Conservation (phyloP, 2,113 vertebrate species). For the Burhinus bistriatus region DNA sequence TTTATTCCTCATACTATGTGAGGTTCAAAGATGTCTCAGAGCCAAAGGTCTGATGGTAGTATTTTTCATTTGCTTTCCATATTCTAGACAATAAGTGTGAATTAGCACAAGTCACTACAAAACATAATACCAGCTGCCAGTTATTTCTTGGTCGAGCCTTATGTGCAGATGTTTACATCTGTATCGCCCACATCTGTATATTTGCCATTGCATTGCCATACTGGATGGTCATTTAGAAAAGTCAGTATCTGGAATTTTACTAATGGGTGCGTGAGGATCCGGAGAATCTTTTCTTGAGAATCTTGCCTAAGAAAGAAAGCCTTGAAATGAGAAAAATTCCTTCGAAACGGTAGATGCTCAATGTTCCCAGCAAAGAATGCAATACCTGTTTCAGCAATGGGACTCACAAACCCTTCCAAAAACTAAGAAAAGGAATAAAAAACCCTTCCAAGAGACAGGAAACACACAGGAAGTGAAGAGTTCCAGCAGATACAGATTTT, state of each 20-base stretch:
- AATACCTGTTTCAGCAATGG: not conserved
- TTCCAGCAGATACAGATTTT: not conserved
- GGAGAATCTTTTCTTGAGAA: not conserved
- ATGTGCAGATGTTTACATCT: not conserved
- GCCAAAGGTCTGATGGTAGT: not conserved
- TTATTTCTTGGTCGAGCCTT: not conserved
- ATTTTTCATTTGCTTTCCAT: not conserved
- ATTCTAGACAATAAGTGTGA: not conserved
- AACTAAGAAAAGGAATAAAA: not conserved
- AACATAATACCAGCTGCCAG: not conserved
- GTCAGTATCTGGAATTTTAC: not conserved
- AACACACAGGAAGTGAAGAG: not conserved
- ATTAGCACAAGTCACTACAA: not conserved
- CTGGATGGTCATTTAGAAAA: not conserved
- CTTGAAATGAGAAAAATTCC: not conserved
- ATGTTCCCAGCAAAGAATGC: not conserved
- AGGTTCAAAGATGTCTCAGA: not conserved
- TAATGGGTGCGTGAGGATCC: not conserved
- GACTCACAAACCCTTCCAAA: not conserved
- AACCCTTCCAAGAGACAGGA: not conserved
- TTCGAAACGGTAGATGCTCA: not conserved
- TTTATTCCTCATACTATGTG: not conserved
- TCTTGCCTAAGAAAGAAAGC: not conserved
- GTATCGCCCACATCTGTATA: not conserved
- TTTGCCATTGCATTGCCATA: not conserved